Base-by-base conservation (phyloP, 2,888 invertebrate species). In the Meiosimyza platycephala region DNA sequence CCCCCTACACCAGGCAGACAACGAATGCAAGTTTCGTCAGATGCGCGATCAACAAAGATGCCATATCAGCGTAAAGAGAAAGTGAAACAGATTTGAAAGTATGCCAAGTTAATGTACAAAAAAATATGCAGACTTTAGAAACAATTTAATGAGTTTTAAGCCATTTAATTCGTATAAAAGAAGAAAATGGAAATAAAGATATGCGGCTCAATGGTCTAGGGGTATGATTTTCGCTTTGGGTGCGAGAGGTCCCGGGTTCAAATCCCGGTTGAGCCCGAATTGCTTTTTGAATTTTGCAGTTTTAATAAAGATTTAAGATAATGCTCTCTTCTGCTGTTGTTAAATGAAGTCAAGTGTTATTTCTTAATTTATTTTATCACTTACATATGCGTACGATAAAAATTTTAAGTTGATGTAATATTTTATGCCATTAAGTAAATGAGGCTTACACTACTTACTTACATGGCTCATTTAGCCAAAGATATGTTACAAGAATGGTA, bases 241-340 rank as follows among this genome's bases (percentile, higher is more conserved):
- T 90, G 90, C 90, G 90, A 90, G 90, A 90, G 90, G 90, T 90
- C 90, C 90, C 90, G 90, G 90, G 90, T 90, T 90, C 90, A 90
- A 90, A 90, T 90, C 90, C 90, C 90, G 90, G 90, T 89, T 90
- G 90, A 90, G 90, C 90, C 90, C 90, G 52, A 4, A 55, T n/a
- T 47, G 78, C 79, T 51, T 63, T 76, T 64, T 59, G 68, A 67
- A 28, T 55, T 64, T 50, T 13, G 9, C 40, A 40, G 9, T 40
- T 6, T 9, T 3, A 6, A 5, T 40, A 40, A 40, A 9, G 9
- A 13, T 66, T 16, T 52, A 47, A 51, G 51, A 62, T 40, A 9
- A 62, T 60, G 50, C 11, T 50, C 28, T 28, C 28, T 3, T 28
- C 28, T 28, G 4, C 3, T 28, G 28, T 28, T 28, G 28, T 28